Evolutionary conservation across 2,113 vertebrate genomes (phyloP).

Genomic region (Rhagologus leucostigma): DNA sequence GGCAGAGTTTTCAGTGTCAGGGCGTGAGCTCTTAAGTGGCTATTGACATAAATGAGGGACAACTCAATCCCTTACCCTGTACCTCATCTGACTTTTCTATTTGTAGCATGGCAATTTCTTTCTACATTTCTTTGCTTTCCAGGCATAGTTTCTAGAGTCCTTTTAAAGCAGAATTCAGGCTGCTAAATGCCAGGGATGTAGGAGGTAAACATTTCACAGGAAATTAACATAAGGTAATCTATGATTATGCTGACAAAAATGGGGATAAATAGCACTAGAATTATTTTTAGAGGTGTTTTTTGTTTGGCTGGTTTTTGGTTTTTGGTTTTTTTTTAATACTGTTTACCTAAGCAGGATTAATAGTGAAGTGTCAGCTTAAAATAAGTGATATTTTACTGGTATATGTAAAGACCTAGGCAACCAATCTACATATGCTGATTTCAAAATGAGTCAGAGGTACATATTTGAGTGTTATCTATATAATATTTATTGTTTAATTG

Average conservation of each 20-base stretch:
- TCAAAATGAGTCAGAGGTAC: not conserved
- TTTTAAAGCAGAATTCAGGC: not conserved
- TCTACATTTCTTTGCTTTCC: not conserved
- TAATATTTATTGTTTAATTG: not conserved
- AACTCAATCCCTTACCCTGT: not conserved
- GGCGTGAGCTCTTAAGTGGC: not conserved
- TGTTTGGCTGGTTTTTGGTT: fast-evolving
- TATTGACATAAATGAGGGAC: not conserved
- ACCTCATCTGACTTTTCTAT: not conserved
- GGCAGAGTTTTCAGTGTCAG: not conserved
- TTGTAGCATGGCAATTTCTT: not conserved
- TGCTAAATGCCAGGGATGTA: not conserved
- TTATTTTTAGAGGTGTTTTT: not conserved
- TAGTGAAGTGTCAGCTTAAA: not conserved
- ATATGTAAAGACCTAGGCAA: not conserved
- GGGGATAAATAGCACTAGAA: not conserved
- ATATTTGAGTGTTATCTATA: not conserved
- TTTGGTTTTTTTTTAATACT: fast-evolving
- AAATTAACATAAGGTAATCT: not conserved
- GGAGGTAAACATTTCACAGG: not conserved
- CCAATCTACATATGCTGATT: not conserved
- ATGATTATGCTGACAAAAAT: not conserved
- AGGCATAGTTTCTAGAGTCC: not conserved
- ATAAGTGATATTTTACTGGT: not conserved
- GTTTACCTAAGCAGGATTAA: not conserved